Conservation (phyloP, 2,797 vertebrate genomes). For the Microctenopoma steveboyesi region DNA sequence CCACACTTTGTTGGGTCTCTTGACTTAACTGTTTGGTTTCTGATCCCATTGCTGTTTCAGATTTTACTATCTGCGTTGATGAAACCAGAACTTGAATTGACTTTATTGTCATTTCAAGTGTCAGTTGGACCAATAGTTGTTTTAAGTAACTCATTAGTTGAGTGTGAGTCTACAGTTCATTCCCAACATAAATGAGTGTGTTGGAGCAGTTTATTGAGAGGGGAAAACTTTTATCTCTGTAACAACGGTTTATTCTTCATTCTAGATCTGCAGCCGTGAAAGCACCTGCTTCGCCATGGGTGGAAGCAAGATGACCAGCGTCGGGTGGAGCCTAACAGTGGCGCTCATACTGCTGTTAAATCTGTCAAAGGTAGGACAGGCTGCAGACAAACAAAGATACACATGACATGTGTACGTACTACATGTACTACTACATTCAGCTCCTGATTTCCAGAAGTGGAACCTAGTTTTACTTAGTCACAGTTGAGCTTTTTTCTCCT, state of each 20-base stretch:
- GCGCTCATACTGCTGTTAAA: conserved; percentile 79
- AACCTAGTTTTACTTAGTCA: neutral
- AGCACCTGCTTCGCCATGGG: conserved; percentile 51
- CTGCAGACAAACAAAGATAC: neutral
- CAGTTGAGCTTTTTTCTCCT: neutral
- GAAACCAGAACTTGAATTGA: too few species aligned
- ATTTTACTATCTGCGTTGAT: too few species aligned
- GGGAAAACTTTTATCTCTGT: neutral
- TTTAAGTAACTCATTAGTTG: too few species aligned
- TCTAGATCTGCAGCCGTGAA: conserved; percentile 70
- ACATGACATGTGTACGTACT: too few species aligned
- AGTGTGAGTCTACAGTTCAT: too few species aligned
- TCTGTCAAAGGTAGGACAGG: conserved; percentile 79
- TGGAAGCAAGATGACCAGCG: conserved; percentile 73
- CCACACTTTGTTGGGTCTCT: neutral
- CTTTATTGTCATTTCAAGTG: too few species aligned
- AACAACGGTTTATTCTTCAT: conserved; percentile 28
- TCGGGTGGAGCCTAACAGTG: conserved; percentile 59
- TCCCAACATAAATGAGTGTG: too few species aligned
- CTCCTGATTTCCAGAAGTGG: too few species aligned
- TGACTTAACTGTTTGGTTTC: neutral
- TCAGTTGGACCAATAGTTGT: too few species aligned
- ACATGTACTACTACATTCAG: too few species aligned
- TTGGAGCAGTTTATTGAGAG: too few species aligned
- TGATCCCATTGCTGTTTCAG: neutral